Evolutionary conservation across 2,888 invertebrate species (phyloP), one percentile per base, ranked within the genome.

Genomic region (Syritta pipiens): DNA sequence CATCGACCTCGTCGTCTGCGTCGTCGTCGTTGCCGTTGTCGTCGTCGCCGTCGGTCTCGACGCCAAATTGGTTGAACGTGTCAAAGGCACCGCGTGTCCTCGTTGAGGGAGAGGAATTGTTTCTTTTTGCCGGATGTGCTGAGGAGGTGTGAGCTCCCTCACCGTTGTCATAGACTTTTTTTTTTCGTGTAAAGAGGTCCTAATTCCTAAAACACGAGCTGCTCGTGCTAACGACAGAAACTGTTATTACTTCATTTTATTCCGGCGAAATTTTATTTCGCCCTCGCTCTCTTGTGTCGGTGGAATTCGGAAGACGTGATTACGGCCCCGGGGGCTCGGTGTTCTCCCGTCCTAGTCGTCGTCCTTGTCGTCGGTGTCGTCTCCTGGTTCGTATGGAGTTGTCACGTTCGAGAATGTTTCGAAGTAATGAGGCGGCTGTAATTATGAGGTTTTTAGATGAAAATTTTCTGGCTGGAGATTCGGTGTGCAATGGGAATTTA

Each of bases 1-100:
- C 79, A 74, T 79, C 20, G 42, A 55, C 40, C 53, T 17, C n/a
- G 10, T 6, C 71, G 53, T 42, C 53, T 49, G 20, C 37, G 49
- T 49, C 32, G 24, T 57, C 28, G 22, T 14, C 32, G 57, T 55
- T 17, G 7, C 19, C 5, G 2, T 7, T 2, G 30, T 30, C 32
- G 10, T 44, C 9, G 9, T 20, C 28, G 7, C 26, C 12, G 22
- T 30, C 26, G 48, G 37, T 37, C 14, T 30, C 17, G 32, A 37
- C 42, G 65, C 67, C 62, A 79, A 79, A 74, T 79, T 79, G 62
- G 60, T 57, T 74, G 68, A 60, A 79, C 79, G 79, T 79, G 79
- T 72, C 74, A 62, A 68, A 79, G 59, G 44, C 79, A 74, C 51
- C 17, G 49, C 20, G 26, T 17, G 62, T 28, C 22, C 10, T 26